These are phyloP conservation scores for Leontopithecus rosalia DNA, from an alignment of 2,797 vertebrate genomes.

Conservation along the genomic window DNA sequence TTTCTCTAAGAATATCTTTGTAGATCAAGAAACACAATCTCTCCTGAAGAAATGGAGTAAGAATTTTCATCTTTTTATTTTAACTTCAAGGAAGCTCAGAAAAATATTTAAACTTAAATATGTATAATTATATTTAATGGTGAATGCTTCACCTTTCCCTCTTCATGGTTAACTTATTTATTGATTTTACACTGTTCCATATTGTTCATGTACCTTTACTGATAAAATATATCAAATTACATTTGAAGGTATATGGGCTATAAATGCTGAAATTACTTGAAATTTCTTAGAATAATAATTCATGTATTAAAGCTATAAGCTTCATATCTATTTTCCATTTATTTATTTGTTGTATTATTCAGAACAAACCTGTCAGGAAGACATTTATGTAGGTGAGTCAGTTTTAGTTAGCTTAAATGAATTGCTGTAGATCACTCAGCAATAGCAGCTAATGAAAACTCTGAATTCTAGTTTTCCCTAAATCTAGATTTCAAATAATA, in stretches of 20 bases:
- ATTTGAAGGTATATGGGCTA: not conserved
- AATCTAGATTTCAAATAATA: not conserved
- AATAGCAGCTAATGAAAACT: not conserved
- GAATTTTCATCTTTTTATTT: conserved; percentile 7
- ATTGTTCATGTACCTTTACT: not conserved
- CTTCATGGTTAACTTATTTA: not conserved
- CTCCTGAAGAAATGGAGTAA: not conserved
- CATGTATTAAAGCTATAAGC: not conserved
- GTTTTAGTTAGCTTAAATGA: not conserved
- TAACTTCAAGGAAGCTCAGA: not conserved
- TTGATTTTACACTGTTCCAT: conserved; percentile 23
- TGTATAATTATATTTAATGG: not conserved
- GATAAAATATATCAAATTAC: not conserved
- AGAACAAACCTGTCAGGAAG: not conserved
- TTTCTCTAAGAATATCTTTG: not conserved
- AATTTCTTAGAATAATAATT: not conserved
- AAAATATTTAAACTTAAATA: conserved; percentile 26
- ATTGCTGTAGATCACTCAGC: not conserved
- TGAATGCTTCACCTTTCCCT: not conserved
- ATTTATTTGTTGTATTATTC: not conserved
- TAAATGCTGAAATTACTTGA: conserved; percentile 34
- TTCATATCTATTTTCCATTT: not conserved
- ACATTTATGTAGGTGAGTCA: not conserved
- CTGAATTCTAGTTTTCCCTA: not conserved
- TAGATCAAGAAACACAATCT: not conserved